These are phyloP conservation scores for Amazona finschi DNA, from an alignment of 2,797 vertebrate species.

Conservation along the genomic window DNA sequence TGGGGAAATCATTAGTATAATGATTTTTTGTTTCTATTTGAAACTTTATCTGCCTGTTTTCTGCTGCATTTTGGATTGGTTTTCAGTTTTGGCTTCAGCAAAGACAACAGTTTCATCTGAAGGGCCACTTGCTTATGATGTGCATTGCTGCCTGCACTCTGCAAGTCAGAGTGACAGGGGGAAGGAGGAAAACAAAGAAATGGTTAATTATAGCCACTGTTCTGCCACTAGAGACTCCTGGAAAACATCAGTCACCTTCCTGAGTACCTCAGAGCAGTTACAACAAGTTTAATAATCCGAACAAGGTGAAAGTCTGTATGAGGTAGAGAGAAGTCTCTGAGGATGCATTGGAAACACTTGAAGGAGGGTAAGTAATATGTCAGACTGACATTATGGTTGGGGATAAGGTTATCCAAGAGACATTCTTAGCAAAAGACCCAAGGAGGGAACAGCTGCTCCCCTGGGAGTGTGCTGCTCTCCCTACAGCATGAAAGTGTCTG, in stretches of 20 bases:
- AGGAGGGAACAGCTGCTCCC: neutral
- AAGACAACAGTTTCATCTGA: neutral
- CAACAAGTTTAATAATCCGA: neutral
- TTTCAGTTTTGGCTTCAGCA: neutral
- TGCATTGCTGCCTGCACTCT: neutral
- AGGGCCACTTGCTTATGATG: neutral
- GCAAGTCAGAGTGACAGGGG: neutral
- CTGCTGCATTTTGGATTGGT: neutral
- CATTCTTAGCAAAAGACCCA: neutral
- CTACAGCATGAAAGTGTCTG: conserved; percentile 1
- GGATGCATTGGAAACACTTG: neutral
- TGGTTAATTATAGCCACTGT: conserved; percentile 11
- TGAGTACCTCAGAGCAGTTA: neutral
- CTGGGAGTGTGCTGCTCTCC: neutral
- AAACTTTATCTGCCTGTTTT: neutral
- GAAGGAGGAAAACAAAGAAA: neutral
- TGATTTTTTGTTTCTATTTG: neutral
- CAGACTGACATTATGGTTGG: neutral
- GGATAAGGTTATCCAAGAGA: neutral
- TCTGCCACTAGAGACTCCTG: neutral
- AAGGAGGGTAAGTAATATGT: neutral
- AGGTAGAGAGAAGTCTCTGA: neutral
- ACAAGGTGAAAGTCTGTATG: neutral
- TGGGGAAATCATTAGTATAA: neutral
- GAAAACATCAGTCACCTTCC: conserved; percentile 5